Evolutionary conservation across 2,888 invertebrate genomes (phyloP).

Genomic region (Endotricha flammealis): DNA sequence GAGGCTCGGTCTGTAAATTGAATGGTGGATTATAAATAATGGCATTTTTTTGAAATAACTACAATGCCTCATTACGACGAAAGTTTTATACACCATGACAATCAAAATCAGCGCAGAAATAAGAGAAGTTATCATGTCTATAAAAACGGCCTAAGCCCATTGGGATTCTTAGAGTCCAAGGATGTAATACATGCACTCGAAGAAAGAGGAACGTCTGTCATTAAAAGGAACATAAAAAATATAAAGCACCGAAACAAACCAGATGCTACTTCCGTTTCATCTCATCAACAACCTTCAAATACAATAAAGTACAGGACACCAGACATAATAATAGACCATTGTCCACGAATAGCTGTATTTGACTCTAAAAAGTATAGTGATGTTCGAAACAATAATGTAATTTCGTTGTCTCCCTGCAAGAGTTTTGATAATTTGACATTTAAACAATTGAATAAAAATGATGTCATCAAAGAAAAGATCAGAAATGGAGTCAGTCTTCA

Average conservation of each 20-base stretch:
- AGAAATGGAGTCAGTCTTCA: constrained; percentile 61
- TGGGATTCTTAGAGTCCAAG: constrained; percentile 47
- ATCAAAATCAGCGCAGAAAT: constrained; percentile 67
- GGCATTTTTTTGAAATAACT: constrained; percentile 11
- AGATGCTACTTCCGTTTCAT: constrained; percentile 28
- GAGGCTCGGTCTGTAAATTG: too few species aligned
- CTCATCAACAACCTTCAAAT: constrained; percentile 20
- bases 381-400: constrained; percentile 59
- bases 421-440: constrained; percentile 70
- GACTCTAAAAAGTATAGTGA: constrained; percentile 60
- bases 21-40: constrained; percentile 10
- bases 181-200: constrained; percentile 56
- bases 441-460: constrained; percentile 39
- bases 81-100: constrained; percentile 70
- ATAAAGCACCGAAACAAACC: constrained; percentile 58
- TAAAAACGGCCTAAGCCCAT: constrained; percentile 61
- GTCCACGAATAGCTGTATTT: constrained; percentile 57
- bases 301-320: constrained; percentile 45
- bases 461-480: constrained; percentile 37
- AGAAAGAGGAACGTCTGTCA: constrained; percentile 57
- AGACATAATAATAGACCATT: constrained; percentile 59
- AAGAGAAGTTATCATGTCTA: constrained; percentile 73
- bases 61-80: constrained; percentile 76
- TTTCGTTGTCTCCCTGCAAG: constrained; percentile 56
- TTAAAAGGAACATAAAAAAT: constrained; percentile 65